Conservation (phyloP, 2,888 invertebrate species). For the Cheilosia vulpina region DNA sequence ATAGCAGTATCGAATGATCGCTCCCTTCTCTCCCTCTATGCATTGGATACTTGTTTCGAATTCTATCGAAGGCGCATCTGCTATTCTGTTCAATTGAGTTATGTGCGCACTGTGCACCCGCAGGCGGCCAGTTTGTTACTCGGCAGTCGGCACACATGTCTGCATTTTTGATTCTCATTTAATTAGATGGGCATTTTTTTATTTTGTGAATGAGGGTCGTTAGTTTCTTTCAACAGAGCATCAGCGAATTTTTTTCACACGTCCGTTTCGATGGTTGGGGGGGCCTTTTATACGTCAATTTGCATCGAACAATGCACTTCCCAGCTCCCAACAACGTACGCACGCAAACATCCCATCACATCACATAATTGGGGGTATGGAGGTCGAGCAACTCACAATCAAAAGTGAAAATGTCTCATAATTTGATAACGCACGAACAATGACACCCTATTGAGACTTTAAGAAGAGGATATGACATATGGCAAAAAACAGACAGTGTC, state of each 20-base stretch:
- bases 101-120: conserved; percentile 44
- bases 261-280: conserved; percentile 53
- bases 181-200: conserved; percentile 58
- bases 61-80: conserved; percentile 60
- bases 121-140: conserved; percentile 11
- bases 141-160: conserved; percentile 9
- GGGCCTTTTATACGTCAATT: conserved; percentile 67
- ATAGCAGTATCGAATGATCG: conserved; percentile 39
- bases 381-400: conserved; percentile 56
- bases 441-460: conserved; percentile 72
- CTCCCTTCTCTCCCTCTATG: background rate
- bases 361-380: conserved; percentile 24
- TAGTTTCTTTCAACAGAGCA: conserved; percentile 44
- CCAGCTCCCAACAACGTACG: conserved; percentile 18
- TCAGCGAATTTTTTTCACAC: conserved; percentile 64
- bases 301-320: conserved; percentile 69
- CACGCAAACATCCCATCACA: conserved; percentile 5
- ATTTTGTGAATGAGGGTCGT: conserved; percentile 39
- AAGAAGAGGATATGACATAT: conserved; percentile 49
- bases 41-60: conserved; percentile 35
- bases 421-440: conserved; percentile 73
- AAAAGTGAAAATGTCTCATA: conserved; percentile 68
- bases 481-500: conserved; percentile 8
- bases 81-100: conserved; percentile 56
- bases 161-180: conserved; percentile 53